phyloP scores from a whole-genome alignment of 2,888 invertebrate genomes.

The Microplitis deprimator region DNA sequence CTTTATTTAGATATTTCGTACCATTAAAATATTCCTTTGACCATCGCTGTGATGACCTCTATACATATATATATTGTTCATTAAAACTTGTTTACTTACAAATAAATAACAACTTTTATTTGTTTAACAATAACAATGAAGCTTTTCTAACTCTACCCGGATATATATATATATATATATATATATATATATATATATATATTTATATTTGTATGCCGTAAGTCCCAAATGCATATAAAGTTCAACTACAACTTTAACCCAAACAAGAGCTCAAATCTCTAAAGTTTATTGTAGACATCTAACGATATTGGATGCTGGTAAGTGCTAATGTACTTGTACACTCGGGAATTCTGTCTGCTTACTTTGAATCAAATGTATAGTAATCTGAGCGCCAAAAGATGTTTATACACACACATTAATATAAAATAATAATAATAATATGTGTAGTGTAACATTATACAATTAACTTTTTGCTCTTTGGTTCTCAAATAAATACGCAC shows the following conservation, averaged over 20 bases:
- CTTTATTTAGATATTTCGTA: no score
- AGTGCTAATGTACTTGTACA: constrained; percentile 17
- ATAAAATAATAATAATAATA: not conserved
- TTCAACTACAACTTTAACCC: constrained; percentile 13
- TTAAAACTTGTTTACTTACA: not conserved
- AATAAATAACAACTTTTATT: not conserved
- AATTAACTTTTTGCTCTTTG: not conserved
- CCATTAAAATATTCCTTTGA: no score
- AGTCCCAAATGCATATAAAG: not conserved
- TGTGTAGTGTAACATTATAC: not conserved
- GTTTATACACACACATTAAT: not conserved
- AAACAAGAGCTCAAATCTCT: constrained; percentile 3
- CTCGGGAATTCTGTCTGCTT: constrained; percentile 11
- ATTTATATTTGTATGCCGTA: not conserved
- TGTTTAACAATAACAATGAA: not conserved
- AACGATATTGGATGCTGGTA: constrained; percentile 9
- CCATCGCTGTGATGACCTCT: not conserved
- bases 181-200: no score
- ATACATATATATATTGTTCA: no score
- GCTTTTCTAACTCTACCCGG: not conserved
- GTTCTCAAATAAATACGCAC: not conserved
- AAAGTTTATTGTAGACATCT: constrained; percentile 2
- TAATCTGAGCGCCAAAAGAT: constrained; percentile 2
- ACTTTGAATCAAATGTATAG: constrained; percentile 1
- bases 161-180: not conserved